Evolutionary conservation across 2,113 vertebrate genomes (phyloP).

Genomic region (Proteles cristata): DNA sequence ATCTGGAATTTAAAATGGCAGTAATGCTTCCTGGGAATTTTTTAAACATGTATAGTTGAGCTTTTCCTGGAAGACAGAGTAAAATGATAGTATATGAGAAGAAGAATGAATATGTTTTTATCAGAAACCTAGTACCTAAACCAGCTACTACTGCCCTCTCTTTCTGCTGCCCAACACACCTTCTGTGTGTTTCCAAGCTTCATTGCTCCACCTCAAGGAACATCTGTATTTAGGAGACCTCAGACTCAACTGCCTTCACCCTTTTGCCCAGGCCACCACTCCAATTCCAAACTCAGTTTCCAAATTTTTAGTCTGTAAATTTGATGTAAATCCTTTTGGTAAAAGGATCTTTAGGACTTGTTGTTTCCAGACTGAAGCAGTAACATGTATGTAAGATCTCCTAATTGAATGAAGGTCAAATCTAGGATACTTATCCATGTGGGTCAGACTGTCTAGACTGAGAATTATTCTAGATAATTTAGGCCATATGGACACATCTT

Average conservation of each 20-base stretch:
- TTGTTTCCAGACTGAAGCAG: not conserved
- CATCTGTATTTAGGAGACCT: not conserved
- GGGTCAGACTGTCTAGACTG: not conserved
- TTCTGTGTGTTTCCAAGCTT: not conserved
- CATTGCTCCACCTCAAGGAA: not conserved
- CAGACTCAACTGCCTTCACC: not conserved
- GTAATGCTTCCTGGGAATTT: not conserved
- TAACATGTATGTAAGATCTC: not conserved
- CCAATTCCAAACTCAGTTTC: not conserved
- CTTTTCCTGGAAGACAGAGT: slow-evolving; percentile 9
- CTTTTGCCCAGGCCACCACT: not conserved
- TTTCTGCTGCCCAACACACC: not conserved
- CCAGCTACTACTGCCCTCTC: not conserved
- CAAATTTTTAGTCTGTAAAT: not conserved
- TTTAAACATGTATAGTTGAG: slow-evolving; percentile 24
- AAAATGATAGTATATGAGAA: not conserved
- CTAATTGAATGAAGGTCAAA: not conserved
- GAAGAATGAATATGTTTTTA: not conserved
- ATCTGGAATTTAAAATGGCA: not conserved
- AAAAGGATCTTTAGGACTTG: not conserved
- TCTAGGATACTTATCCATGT: not conserved
- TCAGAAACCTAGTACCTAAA: not conserved
- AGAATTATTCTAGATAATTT: not conserved
- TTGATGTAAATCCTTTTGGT: not conserved
- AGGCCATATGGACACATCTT: not conserved